Conservation (phyloP, 2,113 vertebrate species). For the Hystrix brachyura region DNA sequence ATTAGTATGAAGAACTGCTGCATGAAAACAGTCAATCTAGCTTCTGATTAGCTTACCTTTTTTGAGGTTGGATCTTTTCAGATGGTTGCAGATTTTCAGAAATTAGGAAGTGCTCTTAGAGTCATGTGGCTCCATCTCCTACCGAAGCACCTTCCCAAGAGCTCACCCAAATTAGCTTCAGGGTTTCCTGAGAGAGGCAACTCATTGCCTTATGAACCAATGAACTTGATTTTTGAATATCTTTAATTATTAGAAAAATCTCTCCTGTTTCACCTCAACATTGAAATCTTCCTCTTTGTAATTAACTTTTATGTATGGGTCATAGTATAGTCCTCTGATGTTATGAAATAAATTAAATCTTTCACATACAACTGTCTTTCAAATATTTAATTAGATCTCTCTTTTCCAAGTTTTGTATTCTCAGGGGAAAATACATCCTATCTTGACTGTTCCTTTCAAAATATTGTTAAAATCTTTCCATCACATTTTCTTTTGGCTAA, state of each 20-base stretch:
- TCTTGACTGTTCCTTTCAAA: constrained; percentile 45
- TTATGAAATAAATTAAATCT: constrained; percentile 8
- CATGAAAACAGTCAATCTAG: background rate
- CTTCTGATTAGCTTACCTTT: background rate
- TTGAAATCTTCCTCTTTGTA: constrained; percentile 1
- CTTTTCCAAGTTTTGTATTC: constrained; percentile 7
- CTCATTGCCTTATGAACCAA: background rate
- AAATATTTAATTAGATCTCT: constrained; percentile 15
- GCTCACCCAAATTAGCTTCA: background rate
- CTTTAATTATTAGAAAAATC: background rate
- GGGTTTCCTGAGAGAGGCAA: background rate
- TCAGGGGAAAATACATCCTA: background rate
- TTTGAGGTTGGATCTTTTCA: constrained; percentile 44
- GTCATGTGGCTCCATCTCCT: background rate
- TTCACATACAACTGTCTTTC: background rate
- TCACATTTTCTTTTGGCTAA: background rate
- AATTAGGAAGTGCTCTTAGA: constrained; percentile 2
- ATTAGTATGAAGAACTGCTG: background rate
- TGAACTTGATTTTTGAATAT: background rate
- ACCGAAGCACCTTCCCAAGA: background rate
- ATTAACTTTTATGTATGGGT: background rate
- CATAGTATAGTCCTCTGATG: background rate
- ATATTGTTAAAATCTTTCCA: background rate
- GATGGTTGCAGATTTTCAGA: background rate
- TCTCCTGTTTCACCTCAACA: background rate